Percentiles rank a stretch among this genome's conserved stretches.
Evolutionary conservation across 2,797 vertebrate genomes (phyloP).

Genomic region (Lindbergichthys nudifrons): DNA sequence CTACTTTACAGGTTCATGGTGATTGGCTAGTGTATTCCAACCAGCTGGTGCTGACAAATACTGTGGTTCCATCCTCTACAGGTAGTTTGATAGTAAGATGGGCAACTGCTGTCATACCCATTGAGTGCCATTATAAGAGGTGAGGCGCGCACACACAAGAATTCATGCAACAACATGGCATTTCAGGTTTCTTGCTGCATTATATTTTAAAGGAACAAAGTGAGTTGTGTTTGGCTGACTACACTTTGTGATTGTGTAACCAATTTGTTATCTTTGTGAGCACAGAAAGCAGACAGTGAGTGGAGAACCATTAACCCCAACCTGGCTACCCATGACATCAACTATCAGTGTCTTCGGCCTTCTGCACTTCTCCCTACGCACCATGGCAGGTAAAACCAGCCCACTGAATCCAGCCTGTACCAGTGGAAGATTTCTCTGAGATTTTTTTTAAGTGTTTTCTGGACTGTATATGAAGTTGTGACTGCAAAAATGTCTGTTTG

Average conservation of each 20-base stretch:
- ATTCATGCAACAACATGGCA: too few relatives aligned
- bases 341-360: slow-evolving; percentile 58
- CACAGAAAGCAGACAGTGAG: slow-evolving; percentile 61
- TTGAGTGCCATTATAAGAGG: slow-evolving; percentile 73
- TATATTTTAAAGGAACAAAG: background rate
- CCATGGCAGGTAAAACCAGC: slow-evolving; percentile 51
- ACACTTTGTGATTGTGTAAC: background rate
- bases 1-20: slow-evolving; percentile 46
- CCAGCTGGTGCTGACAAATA: slow-evolving; percentile 59
- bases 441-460: background rate
- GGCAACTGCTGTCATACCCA: slow-evolving; percentile 46
- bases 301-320: slow-evolving; percentile 62
- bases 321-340: slow-evolving; percentile 74
- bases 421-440: background rate
- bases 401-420: background rate
- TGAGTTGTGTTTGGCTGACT: background rate
- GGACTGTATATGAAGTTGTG: background rate
- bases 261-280: background rate
- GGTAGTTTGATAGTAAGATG: slow-evolving; percentile 48
- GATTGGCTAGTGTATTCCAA: slow-evolving; percentile 75
- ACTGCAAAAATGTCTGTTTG: background rate
- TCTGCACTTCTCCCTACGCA: slow-evolving; percentile 68
- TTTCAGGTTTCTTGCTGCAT: background rate
- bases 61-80: slow-evolving; percentile 24
- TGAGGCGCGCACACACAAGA: background rate